Conservation (phyloP, 2,113 vertebrate genomes). For the Pleuronectes platessa region DNA sequence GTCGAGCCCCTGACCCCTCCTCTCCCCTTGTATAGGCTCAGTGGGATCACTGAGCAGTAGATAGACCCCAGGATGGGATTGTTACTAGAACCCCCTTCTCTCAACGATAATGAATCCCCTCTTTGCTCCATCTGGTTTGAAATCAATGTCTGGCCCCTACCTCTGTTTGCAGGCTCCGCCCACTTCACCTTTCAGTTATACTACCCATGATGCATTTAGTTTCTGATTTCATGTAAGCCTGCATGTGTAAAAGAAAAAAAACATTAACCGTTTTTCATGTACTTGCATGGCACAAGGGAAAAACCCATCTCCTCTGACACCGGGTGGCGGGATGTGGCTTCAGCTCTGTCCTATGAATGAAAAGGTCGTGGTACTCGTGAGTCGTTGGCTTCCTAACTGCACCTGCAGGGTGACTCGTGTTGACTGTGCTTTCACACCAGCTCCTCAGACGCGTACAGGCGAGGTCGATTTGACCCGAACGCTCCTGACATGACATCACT, state of each 20-base stretch:
- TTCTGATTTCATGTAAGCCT: constrained; percentile 69
- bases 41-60: constrained; percentile 52
- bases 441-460: background rate
- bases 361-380: constrained; percentile 75
- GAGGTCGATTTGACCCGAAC: background rate
- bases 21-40: constrained; percentile 45
- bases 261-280: constrained; percentile 42
- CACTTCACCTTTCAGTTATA: constrained; percentile 61
- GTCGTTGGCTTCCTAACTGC: constrained; percentile 80
- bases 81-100: constrained; percentile 39
- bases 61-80: constrained; percentile 59
- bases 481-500: constrained; percentile 1
- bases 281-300: constrained; percentile 75
- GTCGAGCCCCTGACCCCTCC: constrained; percentile 20
- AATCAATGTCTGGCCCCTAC: constrained; percentile 81
- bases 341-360: constrained; percentile 46
- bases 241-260: constrained; percentile 73
- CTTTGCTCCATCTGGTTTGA: constrained; percentile 52
- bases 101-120: constrained; percentile 21
- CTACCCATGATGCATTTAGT: constrained; percentile 32
- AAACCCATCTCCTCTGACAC: constrained; percentile 35
- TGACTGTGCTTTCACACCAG: background rate
- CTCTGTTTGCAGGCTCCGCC: constrained; percentile 81
- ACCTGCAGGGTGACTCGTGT: constrained; percentile 32
- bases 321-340: constrained; percentile 60